Base-by-base conservation (phyloP, 2,113 vertebrate genomes). In the Recurvirostra avosetta region DNA sequence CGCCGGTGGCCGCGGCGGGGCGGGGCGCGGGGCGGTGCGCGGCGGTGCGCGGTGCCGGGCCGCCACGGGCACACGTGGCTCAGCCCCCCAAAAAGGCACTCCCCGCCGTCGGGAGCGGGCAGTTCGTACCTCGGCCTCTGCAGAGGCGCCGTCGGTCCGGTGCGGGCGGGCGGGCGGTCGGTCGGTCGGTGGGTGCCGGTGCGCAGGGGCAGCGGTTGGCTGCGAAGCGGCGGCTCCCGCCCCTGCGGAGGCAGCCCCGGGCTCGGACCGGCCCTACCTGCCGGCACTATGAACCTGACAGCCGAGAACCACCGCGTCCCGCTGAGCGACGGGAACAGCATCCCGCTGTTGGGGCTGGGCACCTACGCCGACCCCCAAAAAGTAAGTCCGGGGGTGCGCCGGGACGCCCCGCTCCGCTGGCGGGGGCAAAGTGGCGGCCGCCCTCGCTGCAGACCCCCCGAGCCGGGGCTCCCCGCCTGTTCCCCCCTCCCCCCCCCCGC, bases 271-370 rank as follows among this genome's bases (percentile, higher is more conserved):
- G 67, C 87, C 53, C 73, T 92, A 93, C 94, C 93, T 92, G 88
- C 78, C 66, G n/a, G 56, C 96, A 93, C 14, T 36, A 99, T 98
- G 98, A 91, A 94, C 23, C 65, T 98, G 45, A 98, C 97, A 10
- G 97, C 98, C 21, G 65, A 98, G 47, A 98, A 55, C 72, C 99
- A 99, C 97, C 97, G 96, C 16, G 56, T 99, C 61, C 97, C 95
- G 66, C 97, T 99, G 50, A 99, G 63, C 79, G 99, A 99, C 65
- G 99, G 99, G 30, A 99, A 98, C 86, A 98, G 96, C 79, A 98
- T 99, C 67, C 99, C 99, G 11, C n/a, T 99, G 13, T 87, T 99
- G 5, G 99, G 99, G 76, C 97, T 99, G 43, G 99, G 99, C 36
- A 99, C 99, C 34, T 99, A 98, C 74, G 98, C 98, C 20, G 97